These are phyloP conservation scores for Sarcophaga rosellei DNA, from an alignment of 2,888 invertebrate genomes.

Conservation along the genomic window DNA sequence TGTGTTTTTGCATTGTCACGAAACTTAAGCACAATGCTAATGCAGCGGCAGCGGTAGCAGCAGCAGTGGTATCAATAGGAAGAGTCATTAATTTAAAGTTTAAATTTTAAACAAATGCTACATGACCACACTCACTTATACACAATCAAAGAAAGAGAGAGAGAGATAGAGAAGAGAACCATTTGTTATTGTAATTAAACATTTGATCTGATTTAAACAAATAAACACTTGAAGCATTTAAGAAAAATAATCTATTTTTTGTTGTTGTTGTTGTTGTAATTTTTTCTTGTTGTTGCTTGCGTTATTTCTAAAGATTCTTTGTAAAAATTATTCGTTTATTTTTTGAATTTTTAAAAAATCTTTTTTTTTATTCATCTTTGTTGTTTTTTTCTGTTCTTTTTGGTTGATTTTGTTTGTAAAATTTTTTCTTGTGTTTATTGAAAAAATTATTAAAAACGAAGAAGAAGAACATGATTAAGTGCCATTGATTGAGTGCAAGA, in stretches of 20 bases:
- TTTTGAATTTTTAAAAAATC: background rate
- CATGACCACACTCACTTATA: background rate
- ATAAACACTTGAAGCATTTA: slow-evolving; percentile 24
- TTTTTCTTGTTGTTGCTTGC: background rate
- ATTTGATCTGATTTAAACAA: slow-evolving; percentile 45
- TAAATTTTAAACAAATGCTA: slow-evolving; percentile 50
- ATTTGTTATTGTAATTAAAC: background rate
- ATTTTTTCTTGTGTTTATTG: background rate
- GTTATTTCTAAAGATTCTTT: background rate
- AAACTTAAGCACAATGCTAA: too few relatives aligned
- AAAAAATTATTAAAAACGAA: background rate
- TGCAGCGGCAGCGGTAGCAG: too few relatives aligned
- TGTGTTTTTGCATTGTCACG: too few relatives aligned
- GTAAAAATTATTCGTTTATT: background rate
- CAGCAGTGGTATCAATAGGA: background rate
- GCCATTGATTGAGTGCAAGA: background rate
- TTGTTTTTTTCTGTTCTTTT: too few relatives aligned
- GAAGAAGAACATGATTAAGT: background rate
- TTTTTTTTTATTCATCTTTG: background rate
- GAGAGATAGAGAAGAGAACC: too few relatives aligned
- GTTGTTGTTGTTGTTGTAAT: background rate
- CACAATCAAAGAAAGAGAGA: too few relatives aligned
- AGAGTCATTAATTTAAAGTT: background rate
- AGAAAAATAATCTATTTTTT: background rate
- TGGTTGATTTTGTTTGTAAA: background rate